Base-by-base conservation (phyloP, 1,140 invertebrate species). In the Rhopalosiphum maidis region DNA sequence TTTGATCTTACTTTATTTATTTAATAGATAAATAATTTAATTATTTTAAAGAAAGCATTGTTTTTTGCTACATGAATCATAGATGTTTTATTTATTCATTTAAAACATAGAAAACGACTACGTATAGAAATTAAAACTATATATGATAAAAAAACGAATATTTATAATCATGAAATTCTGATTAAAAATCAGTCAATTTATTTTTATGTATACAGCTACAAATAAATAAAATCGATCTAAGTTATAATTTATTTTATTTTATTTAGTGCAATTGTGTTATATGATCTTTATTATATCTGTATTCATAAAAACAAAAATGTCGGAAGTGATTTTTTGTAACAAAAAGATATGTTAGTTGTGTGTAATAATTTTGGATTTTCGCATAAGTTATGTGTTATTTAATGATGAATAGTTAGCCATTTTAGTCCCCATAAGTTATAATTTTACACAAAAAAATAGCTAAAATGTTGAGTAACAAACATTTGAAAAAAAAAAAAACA, bases 181-280 rank as follows among this genome's bases (percentile, higher is more conserved):
- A 55, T 68, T 90, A 68, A 90, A 90, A 90, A 43, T 68, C 68
- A 83, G n/a, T 92, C n/a, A 23, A 82, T 83, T 92, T 1, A 90
- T 92, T 92, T 83, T 92, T 92, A 91, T 77, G 90, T 51, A 92
- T 83, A 92, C 90, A 35, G 60, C 30, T 83, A 92, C 8, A 48
- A 83, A 51, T 23, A 68, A 68, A 90, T 43, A 43, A 43, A 68
- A 90, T 43, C 4, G 8, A 89, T 25, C n/a, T 41, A 60, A 43
- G n/a, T 30, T 68, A 68, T 90, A 25, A 90, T 60, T 55, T 60
- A 89, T 55, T 37, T 54, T 35, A 89, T 37, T 89, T 55, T 37
- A 35, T 89, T 48, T 23, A 37, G 87, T 89, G 87, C 51, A 37
- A 55, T 55, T 35, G n/a, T 51, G n/a, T 22, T 3, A 41, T 35